Evolutionary conservation across 2,888 invertebrate species (phyloP).

Genomic region (Eristalis intricaria): DNA sequence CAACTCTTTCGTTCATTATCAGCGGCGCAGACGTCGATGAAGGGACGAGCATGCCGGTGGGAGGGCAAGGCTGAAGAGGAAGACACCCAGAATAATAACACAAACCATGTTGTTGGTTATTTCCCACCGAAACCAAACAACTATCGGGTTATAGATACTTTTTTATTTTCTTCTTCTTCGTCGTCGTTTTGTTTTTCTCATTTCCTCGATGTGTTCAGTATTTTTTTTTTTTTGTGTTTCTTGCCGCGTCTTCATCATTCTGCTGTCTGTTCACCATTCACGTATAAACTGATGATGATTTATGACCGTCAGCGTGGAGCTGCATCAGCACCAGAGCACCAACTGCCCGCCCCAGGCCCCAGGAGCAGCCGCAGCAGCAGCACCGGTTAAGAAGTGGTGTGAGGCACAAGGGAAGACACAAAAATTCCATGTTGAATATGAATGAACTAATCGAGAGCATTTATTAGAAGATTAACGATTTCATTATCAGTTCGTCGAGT

Average conservation of each 20-base stretch:
- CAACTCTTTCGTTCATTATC: conserved; percentile 57
- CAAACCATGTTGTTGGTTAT: conserved; percentile 63
- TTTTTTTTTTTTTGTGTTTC: conserved; percentile 10
- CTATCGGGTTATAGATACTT: conserved; percentile 52
- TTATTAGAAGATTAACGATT: conserved; percentile 71
- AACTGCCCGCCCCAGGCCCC: background rate
- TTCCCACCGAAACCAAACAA: conserved; percentile 65
- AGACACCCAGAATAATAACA: conserved; percentile 50
- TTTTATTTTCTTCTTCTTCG: background rate
- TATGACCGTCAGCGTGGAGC: conserved; percentile 60
- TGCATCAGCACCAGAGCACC: conserved; percentile 27
- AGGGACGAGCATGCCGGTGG: background rate
- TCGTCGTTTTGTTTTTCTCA: background rate
- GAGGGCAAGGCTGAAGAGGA: background rate
- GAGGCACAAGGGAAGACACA: conserved; percentile 7
- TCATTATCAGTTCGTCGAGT: conserved; percentile 33
- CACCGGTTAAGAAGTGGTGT: background rate
- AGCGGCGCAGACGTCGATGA: background rate
- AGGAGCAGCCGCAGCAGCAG: background rate
- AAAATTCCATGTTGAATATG: conserved; percentile 49
- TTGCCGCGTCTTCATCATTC: conserved; percentile 36
- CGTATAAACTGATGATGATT: conserved; percentile 71
- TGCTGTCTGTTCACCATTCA: conserved; percentile 58
- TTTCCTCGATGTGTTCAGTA: background rate
- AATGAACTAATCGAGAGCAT: conserved; percentile 64